A percentile compares a stretch with the other conserved stretches of the same genome.
Conservation (phyloP, 2,888 invertebrate genomes). For the Plebejus melissa region DNA sequence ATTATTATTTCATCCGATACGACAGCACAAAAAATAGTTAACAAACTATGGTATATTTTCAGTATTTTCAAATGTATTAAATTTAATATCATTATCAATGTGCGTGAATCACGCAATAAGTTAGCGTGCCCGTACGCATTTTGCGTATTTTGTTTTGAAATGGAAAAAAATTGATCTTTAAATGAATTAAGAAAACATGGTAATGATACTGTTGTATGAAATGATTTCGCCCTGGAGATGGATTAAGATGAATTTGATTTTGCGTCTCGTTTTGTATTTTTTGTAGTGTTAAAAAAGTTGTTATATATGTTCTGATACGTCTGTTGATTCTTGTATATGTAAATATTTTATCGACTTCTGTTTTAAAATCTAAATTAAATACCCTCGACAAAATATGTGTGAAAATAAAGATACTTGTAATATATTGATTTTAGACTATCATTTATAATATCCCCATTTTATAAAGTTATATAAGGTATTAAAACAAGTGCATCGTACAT, state of each 20-base stretch:
- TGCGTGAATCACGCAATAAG: neutral
- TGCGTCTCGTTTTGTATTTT: conserved; percentile 19
- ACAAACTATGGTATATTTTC: neutral
- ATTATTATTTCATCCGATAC: neutral
- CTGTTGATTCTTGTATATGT: conserved; percentile 72
- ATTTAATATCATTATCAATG: neutral
- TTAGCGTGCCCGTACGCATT: neutral
- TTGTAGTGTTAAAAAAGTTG: conserved; percentile 53
- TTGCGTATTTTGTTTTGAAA: neutral
- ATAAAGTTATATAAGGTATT: neutral
- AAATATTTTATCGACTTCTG: conserved; percentile 70
- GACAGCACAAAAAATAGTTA: neutral
- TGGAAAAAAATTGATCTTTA: neutral
- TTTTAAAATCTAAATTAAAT: conserved; percentile 63
- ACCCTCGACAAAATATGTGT: conserved; percentile 72
- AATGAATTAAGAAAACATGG: neutral
- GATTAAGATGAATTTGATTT: neutral
- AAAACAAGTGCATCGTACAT: neutral
- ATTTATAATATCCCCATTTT: neutral
- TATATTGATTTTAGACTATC: conserved; percentile 47
- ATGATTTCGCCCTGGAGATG: neutral
- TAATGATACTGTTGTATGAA: neutral
- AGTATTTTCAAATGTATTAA: neutral
- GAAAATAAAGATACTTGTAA: conserved; percentile 74
- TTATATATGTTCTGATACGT: conserved; percentile 55